Percentiles rank a stretch among this genome's conserved stretches.
Evolutionary conservation across 2,888 invertebrate species (phyloP).

Genomic region (Chelonus formosanus): DNA sequence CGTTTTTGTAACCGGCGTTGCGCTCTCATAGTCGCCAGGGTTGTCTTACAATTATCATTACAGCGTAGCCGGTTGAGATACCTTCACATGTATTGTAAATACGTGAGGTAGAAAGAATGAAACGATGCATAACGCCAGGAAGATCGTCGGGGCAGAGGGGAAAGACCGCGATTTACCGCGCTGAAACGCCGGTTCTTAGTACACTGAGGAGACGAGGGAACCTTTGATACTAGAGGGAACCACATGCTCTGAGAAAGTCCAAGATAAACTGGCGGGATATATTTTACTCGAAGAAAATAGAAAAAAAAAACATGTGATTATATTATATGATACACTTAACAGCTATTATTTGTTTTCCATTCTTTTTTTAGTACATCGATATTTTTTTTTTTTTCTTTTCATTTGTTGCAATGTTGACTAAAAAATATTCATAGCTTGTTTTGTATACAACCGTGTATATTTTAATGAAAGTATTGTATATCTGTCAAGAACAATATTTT

Average conservation of each 20-base stretch:
- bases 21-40: constrained; percentile 27
- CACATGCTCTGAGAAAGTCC: neutral
- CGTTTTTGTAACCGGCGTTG: constrained; percentile 35
- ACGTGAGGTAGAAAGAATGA: constrained; percentile 12
- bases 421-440: no score
- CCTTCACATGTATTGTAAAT: neutral
- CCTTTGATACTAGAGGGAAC: neutral
- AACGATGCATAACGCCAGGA: constrained; percentile 28
- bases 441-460: no score
- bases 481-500: no score
- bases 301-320: neutral
- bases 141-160: constrained; percentile 9
- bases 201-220: neutral
- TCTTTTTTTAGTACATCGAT: no score
- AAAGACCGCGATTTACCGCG: constrained; percentile 28
- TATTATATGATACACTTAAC: neutral
- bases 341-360: no score
- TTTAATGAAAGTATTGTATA: no score
- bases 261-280: constrained; percentile 9
- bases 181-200: constrained; percentile 18
- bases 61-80: neutral
- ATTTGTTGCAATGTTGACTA: no score
- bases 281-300: neutral
- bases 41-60: constrained; percentile 25
- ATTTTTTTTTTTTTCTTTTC: no score